These are phyloP conservation scores for Pocillopora verrucosa DNA, from an alignment of 64 coral and sea anemone genomes.

Conservation along the genomic window DNA sequence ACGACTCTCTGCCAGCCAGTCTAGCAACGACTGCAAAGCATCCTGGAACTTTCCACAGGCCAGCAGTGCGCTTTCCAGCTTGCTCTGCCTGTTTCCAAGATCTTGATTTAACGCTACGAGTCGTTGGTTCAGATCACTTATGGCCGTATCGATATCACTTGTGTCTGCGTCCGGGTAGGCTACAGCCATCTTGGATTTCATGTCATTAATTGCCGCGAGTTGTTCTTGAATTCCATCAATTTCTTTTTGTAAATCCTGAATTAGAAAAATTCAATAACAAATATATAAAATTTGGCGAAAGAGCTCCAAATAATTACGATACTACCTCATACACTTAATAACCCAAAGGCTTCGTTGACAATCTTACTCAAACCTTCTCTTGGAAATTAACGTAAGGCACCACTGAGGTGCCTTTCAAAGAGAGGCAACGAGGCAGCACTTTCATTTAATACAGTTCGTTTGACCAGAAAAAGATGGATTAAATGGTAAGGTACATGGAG, in stretches of 20 bases:
- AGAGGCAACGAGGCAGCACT: too few relatives aligned
- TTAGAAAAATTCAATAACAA: background rate
- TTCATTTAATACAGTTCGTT: too few relatives aligned
- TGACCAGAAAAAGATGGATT: too few relatives aligned
- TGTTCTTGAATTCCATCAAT: conserved; percentile 76
- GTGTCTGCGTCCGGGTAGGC: conserved; percentile 76
- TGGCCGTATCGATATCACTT: conserved; percentile 69
- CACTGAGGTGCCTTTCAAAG: too few relatives aligned
- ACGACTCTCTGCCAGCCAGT: conserved; percentile 92
- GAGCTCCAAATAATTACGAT: too few relatives aligned
- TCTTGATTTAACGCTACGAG: conserved; percentile 64
- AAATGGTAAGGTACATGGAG: too few relatives aligned
- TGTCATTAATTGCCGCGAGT: conserved; percentile 68
- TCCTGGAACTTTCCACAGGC: conserved; percentile 97
- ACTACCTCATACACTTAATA: too few relatives aligned
- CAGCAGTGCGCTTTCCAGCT: conserved; percentile 84
- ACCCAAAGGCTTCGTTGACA: too few relatives aligned
- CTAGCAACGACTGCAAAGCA: conserved; percentile 84
- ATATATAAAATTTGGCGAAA: background rate
- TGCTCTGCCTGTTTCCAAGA: conserved; percentile 82
- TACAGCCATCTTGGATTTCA: conserved; percentile 76
- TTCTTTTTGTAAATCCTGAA: conserved; percentile 85
- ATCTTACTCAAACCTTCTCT: too few relatives aligned
- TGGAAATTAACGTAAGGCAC: too few relatives aligned
- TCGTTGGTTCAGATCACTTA: conserved; percentile 83